Conservation (phyloP, 2,888 invertebrate genomes). For the Plebejus argus region DNA sequence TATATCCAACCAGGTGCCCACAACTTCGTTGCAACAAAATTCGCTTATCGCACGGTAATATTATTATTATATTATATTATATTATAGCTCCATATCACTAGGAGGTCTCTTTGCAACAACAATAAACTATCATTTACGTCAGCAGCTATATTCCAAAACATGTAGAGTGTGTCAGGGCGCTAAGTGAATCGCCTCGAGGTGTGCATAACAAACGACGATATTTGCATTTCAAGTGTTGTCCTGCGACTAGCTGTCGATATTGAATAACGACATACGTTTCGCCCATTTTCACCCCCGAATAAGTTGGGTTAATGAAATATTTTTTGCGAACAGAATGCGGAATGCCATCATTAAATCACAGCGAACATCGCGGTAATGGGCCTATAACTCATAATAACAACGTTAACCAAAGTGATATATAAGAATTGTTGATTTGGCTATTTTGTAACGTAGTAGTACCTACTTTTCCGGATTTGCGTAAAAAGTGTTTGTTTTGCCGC, state of each 20-base stretch:
- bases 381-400: slow-evolving; percentile 26
- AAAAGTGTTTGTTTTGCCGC: background rate
- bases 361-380: slow-evolving; percentile 25
- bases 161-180: background rate
- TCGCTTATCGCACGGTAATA: background rate
- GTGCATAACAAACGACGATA: background rate
- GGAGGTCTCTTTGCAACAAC: background rate
- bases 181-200: slow-evolving; percentile 8
- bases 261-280: slow-evolving; percentile 9
- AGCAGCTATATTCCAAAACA: background rate
- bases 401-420: background rate
- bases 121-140: background rate
- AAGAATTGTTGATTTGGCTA: slow-evolving; percentile 7
- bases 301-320: slow-evolving; percentile 13
- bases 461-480: background rate
- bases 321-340: slow-evolving; percentile 13
- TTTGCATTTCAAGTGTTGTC: background rate
- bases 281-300: background rate
- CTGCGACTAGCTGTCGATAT: slow-evolving; percentile 4
- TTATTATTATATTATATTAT: too few relatives aligned
- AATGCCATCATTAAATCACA: slow-evolving; percentile 15
- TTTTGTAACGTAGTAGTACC: background rate
- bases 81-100: background rate
- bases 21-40: background rate
- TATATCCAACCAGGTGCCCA: too few relatives aligned